Conservation (phyloP, 2,888 invertebrate species). For the Nephrotoma guestfalica region DNA sequence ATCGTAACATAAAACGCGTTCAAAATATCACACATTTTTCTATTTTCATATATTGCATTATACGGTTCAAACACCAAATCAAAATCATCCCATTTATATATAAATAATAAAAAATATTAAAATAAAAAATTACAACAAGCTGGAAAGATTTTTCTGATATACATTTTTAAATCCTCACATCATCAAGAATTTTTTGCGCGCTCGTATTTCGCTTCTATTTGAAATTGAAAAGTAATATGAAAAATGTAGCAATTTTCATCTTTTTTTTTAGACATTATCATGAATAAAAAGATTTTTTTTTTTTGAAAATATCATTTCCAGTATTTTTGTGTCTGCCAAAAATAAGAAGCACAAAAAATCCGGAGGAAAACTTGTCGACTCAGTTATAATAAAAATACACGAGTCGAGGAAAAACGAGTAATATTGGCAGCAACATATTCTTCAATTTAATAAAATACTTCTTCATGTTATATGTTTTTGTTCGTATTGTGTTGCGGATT, state of each 20-base stretch:
- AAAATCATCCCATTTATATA: background rate
- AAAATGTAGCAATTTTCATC: background rate
- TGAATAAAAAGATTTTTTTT: background rate
- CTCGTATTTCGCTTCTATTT: background rate
- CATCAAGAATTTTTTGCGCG: background rate
- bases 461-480: background rate
- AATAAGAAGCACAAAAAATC: background rate
- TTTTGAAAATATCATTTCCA: background rate
- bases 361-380: background rate
- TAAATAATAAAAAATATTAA: background rate
- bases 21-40: background rate
- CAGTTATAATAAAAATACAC: background rate
- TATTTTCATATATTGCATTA: too few relatives aligned
- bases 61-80: background rate
- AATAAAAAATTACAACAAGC: background rate
- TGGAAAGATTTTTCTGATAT: background rate
- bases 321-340: background rate
- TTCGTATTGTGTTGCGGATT: background rate
- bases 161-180: background rate
- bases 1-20: background rate
- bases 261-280: background rate
- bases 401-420: background rate
- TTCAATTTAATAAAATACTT: background rate
- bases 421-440: constrained; percentile 1
- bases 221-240: background rate